Conservation (phyloP, 1,140 invertebrate genomes). For the Samia ricini region DNA sequence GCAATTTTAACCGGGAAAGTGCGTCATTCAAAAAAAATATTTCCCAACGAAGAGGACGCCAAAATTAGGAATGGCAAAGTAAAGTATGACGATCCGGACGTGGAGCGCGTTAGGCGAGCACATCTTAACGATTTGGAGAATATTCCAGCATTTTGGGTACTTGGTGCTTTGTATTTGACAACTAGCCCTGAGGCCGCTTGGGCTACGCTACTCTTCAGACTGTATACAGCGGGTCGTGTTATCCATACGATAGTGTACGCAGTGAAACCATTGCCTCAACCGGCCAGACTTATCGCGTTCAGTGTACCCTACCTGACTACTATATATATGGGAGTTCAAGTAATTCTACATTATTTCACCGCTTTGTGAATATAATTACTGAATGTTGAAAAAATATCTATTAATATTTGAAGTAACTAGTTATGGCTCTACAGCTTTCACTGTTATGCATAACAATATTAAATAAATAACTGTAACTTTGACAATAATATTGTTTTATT, state of each 20-base stretch:
- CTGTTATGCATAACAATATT: no score
- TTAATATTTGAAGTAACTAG: no score
- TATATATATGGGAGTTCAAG: conserved; percentile 55
- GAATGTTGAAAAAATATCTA: no score
- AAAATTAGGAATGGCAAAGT: conserved; percentile 56
- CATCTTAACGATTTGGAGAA: conserved; percentile 89
- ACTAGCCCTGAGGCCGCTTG: conserved; percentile 77
- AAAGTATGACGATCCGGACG: conserved; percentile 72
- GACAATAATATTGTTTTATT: no score
- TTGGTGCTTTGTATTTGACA: conserved; percentile 80
- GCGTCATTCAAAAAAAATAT: conserved; percentile 56
- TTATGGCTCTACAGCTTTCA: no score
- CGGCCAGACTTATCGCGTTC: conserved; percentile 44
- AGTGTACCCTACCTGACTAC: conserved; percentile 38
- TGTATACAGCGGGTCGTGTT: conserved; percentile 79
- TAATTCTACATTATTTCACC: conserved; percentile 42
- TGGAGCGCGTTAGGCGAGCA: conserved; percentile 79
- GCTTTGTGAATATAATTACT: conserved; percentile 46
- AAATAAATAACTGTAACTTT: no score
- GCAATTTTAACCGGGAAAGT: conserved; percentile 67
- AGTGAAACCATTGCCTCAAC: conserved; percentile 54
- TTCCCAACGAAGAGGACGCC: conserved; percentile 54
- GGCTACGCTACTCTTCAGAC: conserved; percentile 79
- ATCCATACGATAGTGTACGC: conserved; percentile 83
- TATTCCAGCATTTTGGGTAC: conserved; percentile 82